These are phyloP conservation scores for Drosophila seguyi DNA, from an alignment of 1,140 invertebrate genomes.

Conservation along the genomic window DNA sequence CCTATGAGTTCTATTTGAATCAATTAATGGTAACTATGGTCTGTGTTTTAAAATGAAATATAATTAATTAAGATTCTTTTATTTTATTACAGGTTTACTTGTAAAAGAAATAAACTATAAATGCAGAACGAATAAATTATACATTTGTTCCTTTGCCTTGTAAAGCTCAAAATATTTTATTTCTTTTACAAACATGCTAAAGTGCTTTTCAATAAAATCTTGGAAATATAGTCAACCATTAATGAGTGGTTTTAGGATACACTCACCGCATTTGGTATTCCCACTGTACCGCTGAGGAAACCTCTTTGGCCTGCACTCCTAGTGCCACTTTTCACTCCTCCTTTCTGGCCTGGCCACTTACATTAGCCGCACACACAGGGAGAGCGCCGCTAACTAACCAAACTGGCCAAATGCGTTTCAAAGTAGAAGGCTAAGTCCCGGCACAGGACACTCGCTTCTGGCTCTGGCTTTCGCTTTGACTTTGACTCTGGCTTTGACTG, in stretches of 20 bases:
- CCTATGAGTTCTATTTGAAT: conserved; percentile 93
- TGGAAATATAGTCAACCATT: not conserved
- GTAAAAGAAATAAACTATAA: conserved; percentile 7
- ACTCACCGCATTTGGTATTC: conserved; percentile 35
- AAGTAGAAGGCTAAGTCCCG: conserved; percentile 58
- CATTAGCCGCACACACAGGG: conserved; percentile 53
- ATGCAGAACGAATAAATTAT: too few relatives aligned
- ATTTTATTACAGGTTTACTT: conserved; percentile 59
- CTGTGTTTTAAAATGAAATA: accelerated
- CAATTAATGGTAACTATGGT: conserved; percentile 88
- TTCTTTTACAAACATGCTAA: not conserved
- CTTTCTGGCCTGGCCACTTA: conserved; percentile 36
- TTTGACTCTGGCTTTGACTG: not conserved
- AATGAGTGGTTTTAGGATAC: conserved; percentile 7
- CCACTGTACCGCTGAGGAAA: conserved; percentile 12
- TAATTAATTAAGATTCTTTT: too few relatives aligned
- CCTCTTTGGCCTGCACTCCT: conserved; percentile 8
- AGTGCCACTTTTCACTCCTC: conserved; percentile 21
- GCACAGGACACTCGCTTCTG: conserved; percentile 41
- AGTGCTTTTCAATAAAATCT: conserved; percentile 22
- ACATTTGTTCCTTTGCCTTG: too few relatives aligned
- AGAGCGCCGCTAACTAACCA: conserved; percentile 63
- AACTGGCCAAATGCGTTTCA: conserved; percentile 72
- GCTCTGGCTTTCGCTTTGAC: not conserved
- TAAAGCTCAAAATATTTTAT: not conserved